A percentile compares a stretch with the other conserved stretches of the same genome.
Evolutionary conservation across 2,113 vertebrate species (phyloP).

Genomic region (sheep (Ovis aries)): ARS-UI_Ramb_v3.0 NC_056077.1:22273501-22274000

Average conservation of each 20-base stretch:
- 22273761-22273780: neutral
- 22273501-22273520: neutral
- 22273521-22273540: neutral
- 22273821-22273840: neutral
- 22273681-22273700: neutral
- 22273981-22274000: neutral
- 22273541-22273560: neutral
- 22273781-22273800: neutral
- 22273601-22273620: neutral
- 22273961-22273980: neutral
- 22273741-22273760: neutral
- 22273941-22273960: neutral
- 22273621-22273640: rapidly evolving
- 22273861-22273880: neutral
- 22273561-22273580: neutral
- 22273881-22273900: neutral
- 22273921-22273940: neutral
- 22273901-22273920: neutral
- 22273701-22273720: too few relatives aligned
- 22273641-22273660: neutral
- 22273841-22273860: neutral
- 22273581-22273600: neutral
- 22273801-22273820: neutral
- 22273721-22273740: too few relatives aligned
- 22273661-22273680: neutral